Evolutionary conservation across 2,797 vertebrate genomes (phyloP).

Genomic region (Peromyscus melanophrys): DNA sequence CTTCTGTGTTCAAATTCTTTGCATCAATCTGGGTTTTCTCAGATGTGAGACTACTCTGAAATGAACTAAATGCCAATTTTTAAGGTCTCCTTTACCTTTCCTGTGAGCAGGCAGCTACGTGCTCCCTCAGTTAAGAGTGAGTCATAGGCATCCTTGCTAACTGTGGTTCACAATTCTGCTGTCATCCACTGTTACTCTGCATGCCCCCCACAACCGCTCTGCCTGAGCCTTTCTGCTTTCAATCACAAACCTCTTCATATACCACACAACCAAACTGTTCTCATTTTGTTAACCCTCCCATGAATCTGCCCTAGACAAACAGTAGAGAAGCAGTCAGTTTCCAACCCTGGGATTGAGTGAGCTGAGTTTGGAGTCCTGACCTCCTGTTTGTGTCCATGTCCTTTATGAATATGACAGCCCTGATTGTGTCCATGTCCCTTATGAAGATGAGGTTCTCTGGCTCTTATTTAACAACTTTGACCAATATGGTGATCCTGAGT

Average conservation of each 20-base stretch:
- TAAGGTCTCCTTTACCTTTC: not conserved
- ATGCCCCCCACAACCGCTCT: not conserved
- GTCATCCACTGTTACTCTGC: constrained; percentile 1
- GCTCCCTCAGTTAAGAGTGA: constrained; percentile 46
- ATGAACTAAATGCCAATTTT: not conserved
- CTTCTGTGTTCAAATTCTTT: not conserved
- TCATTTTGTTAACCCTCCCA: constrained; percentile 47
- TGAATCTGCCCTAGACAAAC: not conserved
- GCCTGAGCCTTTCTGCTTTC: constrained; percentile 61
- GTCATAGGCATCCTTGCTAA: not conserved
- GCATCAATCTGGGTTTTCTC: not conserved
- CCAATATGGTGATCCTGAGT: not conserved
- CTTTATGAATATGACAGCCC: not conserved
- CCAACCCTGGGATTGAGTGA: accelerated
- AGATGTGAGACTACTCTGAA: not conserved
- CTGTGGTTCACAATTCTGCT: constrained; percentile 34
- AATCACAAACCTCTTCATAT: constrained; percentile 35
- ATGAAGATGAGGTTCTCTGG: not conserved
- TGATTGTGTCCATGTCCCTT: no score
- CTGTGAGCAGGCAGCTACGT: not conserved
- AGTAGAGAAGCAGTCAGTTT: not conserved
- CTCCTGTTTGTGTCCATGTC: not conserved
- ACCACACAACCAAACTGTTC: not conserved
- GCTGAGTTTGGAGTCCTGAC: not conserved
- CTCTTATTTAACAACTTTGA: not conserved